A percentile compares a stretch with the other conserved stretches of the same genome.
phyloP scores from a whole-genome alignment of 2,888 invertebrate genomes.

The Acrobasis consociella region DNA sequence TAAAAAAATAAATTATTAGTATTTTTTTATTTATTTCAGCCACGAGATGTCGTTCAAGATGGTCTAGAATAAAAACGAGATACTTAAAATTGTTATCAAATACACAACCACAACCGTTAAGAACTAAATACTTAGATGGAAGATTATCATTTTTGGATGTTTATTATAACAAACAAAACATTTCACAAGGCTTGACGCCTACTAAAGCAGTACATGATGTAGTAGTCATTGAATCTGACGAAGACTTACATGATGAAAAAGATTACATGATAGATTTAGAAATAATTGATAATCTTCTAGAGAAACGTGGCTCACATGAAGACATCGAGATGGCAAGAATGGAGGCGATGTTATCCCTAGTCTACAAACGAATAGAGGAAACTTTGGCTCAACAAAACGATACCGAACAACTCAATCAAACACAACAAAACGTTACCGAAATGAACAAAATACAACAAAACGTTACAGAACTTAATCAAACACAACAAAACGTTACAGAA shows the following conservation, averaged over 20 bases:
- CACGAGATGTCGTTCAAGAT: neutral
- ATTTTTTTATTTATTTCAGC: neutral
- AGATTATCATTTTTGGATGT: constrained; percentile 10
- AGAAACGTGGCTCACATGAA: neutral
- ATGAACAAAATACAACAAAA: too few species aligned
- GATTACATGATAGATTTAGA: neutral
- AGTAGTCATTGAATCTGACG: neutral
- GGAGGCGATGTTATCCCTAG: neutral
- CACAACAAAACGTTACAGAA: too few species aligned
- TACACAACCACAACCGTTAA: neutral
- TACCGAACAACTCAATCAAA: too few species aligned
- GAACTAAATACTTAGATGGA: constrained; percentile 12
- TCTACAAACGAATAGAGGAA: constrained; percentile 13
- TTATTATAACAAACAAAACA: neutral
- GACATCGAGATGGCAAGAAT: neutral
- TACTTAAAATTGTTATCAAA: neutral
- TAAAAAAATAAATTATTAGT: too few species aligned
- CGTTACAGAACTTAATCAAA: too few species aligned
- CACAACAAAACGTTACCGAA: too few species aligned
- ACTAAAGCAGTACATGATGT: neutral
- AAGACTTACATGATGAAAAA: neutral
- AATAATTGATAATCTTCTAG: constrained; percentile 2
- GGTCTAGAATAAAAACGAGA: neutral
- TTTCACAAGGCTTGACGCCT: neutral
- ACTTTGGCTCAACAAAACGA: too few species aligned